Evolutionary conservation across 2,797 vertebrate genomes (phyloP).

Genomic region (Potorous gilbertii): DNA sequence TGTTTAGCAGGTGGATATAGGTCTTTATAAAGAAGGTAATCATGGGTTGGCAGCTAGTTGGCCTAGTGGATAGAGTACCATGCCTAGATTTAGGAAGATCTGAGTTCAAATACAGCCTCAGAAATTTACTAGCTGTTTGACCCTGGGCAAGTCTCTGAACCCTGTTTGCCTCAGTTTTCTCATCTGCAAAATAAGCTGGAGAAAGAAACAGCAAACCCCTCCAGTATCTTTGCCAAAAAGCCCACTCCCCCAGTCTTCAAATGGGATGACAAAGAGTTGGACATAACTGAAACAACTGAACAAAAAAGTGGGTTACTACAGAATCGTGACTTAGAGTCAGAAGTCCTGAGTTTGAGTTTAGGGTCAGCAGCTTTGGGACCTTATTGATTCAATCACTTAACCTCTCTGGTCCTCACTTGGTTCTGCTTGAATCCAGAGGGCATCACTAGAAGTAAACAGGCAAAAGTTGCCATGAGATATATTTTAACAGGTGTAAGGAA

Average conservation of each 20-base stretch:
- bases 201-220: neutral
- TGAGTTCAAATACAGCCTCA: neutral
- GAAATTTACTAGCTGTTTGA: neutral
- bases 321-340: neutral
- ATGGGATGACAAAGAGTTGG: neutral
- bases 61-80: neutral
- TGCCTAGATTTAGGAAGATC: neutral
- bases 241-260: neutral
- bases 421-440: neutral
- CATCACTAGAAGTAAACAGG: neutral
- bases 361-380: neutral
- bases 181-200: neutral
- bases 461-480: neutral
- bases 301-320: neutral
- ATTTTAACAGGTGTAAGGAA: neutral
- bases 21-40: neutral
- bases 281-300: neutral
- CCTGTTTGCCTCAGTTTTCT: neutral
- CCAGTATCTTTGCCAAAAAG: neutral
- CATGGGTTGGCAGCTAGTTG: neutral
- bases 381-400: neutral
- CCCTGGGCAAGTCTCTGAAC: neutral
- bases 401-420: neutral
- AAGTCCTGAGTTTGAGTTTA: neutral
- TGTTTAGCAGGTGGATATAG: neutral